Conservation (phyloP, 2,113 vertebrate species). For the Cryptotis parvus region DNA sequence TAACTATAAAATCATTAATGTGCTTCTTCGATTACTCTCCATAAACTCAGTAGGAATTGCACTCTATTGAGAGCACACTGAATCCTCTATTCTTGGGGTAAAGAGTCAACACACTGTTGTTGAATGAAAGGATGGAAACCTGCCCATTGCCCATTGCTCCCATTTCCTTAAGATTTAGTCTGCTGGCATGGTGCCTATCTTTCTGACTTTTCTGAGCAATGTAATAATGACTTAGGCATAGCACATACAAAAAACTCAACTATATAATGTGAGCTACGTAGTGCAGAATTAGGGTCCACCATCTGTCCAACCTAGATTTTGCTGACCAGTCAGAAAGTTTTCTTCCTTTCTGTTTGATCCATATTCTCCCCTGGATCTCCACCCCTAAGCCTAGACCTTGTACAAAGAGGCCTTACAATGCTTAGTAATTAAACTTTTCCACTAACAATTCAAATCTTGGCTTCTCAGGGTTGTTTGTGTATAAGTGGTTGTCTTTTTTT, state of each 20-base stretch:
- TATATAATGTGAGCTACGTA: not conserved
- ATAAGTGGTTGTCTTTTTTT: not conserved
- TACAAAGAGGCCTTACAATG: not conserved
- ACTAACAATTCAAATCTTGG: not conserved
- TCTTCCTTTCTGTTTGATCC: not conserved
- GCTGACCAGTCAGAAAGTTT: not conserved
- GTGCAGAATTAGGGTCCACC: not conserved
- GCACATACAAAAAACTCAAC: not conserved
- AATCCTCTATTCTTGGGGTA: not conserved
- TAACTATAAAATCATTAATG: not conserved
- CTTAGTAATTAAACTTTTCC: not conserved
- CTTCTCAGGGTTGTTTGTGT: not conserved
- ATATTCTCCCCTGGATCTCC: not conserved
- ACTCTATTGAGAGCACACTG: not conserved
- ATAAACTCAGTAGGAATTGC: not conserved
- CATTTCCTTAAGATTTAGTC: not conserved
- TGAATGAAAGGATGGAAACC: conserved; percentile 1
- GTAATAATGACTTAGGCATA: not conserved
- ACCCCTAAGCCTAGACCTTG: not conserved
- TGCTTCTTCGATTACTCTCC: too few relatives aligned
- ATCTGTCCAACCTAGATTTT: not conserved
- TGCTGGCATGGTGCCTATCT: not conserved
- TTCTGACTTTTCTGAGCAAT: not conserved
- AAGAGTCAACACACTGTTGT: not conserved
- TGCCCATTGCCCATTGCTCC: not conserved